phyloP scores from a whole-genome alignment of 2,797 vertebrate genomes.

The Acrossocheilus fasciatus region DNA sequence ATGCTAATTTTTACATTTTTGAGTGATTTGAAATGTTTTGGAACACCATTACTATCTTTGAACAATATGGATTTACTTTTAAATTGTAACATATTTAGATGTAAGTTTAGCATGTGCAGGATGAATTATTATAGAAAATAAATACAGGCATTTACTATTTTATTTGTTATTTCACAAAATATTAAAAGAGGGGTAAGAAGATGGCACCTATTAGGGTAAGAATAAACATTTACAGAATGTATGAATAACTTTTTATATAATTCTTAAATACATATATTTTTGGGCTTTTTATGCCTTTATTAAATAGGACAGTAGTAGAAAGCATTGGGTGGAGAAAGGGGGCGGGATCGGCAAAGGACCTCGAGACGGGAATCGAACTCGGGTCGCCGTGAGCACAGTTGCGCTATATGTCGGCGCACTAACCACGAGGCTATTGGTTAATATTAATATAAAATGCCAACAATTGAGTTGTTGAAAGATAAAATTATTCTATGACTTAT shows the following conservation, averaged over 20 bases:
- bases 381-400: too few relatives aligned
- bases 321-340: too few relatives aligned
- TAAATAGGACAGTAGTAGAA: too few relatives aligned
- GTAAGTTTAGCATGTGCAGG: neutral
- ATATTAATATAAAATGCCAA: neutral
- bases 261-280: neutral
- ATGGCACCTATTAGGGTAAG: neutral
- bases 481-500: too few relatives aligned
- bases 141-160: neutral
- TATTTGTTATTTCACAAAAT: neutral
- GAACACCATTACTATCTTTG: neutral
- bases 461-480: neutral
- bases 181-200: neutral
- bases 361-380: too few relatives aligned
- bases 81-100: neutral
- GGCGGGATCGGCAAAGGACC: too few relatives aligned
- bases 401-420: too few relatives aligned
- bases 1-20: slow-evolving; percentile 62
- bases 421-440: too few relatives aligned
- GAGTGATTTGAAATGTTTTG: slow-evolving; percentile 71
- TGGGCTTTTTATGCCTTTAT: too few relatives aligned
- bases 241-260: too few relatives aligned
- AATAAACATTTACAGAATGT: neutral
- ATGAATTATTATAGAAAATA: neutral
- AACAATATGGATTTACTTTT: neutral